Conservation (phyloP, 2,113 vertebrate genomes). For the Rhea americana region DNA sequence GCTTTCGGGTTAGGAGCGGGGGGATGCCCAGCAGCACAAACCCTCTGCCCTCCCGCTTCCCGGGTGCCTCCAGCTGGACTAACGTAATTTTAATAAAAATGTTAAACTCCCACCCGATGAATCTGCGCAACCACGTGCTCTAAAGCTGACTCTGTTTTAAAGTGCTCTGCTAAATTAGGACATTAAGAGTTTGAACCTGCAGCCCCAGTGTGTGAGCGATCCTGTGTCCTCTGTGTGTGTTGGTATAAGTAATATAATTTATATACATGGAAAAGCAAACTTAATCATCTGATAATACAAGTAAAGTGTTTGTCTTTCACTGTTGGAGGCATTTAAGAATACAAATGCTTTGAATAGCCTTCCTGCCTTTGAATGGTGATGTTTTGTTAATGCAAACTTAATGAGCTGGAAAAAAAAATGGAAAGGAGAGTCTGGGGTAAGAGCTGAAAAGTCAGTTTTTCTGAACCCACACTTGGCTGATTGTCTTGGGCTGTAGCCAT, state of each 20-base stretch:
- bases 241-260: conserved; percentile 63
- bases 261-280: conserved; percentile 63
- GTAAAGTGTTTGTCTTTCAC: conserved; percentile 62
- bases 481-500: conserved; percentile 52
- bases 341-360: conserved; percentile 61
- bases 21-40: neutral
- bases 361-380: conserved; percentile 63
- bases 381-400: conserved; percentile 67
- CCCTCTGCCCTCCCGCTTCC: neutral
- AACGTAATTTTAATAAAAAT: conserved; percentile 15
- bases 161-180: neutral
- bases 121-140: neutral
- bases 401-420: conserved; percentile 55
- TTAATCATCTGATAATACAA: conserved; percentile 61
- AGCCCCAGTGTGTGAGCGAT: conserved; percentile 33
- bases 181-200: conserved; percentile 14
- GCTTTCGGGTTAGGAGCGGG: neutral
- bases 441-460: conserved; percentile 65
- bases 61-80: neutral
- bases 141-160: neutral
- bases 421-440: conserved; percentile 47
- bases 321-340: conserved; percentile 58
- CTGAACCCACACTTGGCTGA: conserved; percentile 53
- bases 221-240: neutral
- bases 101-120: neutral